Conservation (phyloP, 2,888 invertebrate species). For the Thereva nobilitata region DNA sequence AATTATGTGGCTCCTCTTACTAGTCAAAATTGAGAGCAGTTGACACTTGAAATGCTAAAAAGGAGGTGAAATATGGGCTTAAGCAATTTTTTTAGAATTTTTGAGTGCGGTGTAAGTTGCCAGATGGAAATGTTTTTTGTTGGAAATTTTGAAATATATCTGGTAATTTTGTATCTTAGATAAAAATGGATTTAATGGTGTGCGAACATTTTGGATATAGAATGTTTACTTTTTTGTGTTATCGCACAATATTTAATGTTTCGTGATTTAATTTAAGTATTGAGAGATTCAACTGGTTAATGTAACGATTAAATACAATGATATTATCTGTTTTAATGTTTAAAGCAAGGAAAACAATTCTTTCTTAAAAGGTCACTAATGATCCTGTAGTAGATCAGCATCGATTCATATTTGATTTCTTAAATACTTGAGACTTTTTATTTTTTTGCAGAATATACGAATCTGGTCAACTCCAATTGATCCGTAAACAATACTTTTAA, state of each 20-base stretch:
- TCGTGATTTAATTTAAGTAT: no score
- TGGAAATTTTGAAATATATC: neutral
- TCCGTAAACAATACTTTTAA: no score
- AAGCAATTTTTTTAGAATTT: slow-evolving; percentile 18
- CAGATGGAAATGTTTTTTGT: neutral
- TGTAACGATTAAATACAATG: no score
- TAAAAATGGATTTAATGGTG: neutral
- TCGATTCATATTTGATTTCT: no score
- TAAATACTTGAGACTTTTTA: no score
- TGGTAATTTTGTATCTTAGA: neutral
- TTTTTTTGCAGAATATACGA: no score
- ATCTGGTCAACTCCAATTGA: no score
- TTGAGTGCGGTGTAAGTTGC: neutral
- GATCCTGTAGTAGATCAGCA: no score
- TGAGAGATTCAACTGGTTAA: no score
- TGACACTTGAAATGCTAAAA: slow-evolving; percentile 28
- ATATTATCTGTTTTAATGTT: no score
- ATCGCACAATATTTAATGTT: neutral
- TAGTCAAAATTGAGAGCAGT: slow-evolving; percentile 31
- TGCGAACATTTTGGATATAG: neutral
- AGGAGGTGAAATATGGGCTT: slow-evolving; percentile 26
- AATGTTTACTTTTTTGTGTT: neutral
- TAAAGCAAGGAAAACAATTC: no score
- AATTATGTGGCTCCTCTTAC: slow-evolving; percentile 27
- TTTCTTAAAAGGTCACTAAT: no score